Percentiles rank a stretch among this genome's conserved stretches.
Evolutionary conservation across 2,113 vertebrate genomes (phyloP).

Genomic region (Thermophis baileyi): DNA sequence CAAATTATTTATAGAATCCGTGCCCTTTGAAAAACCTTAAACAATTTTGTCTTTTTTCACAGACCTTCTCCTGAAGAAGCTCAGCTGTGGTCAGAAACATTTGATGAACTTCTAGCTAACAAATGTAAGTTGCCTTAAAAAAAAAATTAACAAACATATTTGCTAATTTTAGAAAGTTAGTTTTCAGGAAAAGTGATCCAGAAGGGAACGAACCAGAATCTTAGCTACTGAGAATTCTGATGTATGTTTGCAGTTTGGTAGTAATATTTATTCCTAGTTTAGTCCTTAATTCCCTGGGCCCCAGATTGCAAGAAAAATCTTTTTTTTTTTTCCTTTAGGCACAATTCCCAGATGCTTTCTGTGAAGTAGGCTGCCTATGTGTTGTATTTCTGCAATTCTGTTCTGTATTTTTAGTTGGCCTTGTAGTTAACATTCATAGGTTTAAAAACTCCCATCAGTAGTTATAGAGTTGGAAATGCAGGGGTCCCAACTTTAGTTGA

Average conservation of each 20-base stretch:
- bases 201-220: neutral
- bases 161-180: neutral
- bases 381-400: neutral
- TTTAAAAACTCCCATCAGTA: neutral
- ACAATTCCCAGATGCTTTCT: neutral
- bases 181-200: neutral
- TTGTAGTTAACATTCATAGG: neutral
- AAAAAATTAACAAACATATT: neutral
- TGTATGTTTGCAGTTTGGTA: neutral
- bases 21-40: neutral
- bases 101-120: conserved; percentile 84
- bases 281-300: neutral
- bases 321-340: rapidly evolving
- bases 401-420: conserved; percentile 18
- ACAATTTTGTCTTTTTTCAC: neutral
- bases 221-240: neutral
- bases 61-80: conserved; percentile 86
- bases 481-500: neutral
- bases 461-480: neutral
- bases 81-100: conserved; percentile 82
- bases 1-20: neutral
- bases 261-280: neutral
- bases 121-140: conserved; percentile 79
- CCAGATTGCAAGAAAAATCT: neutral
- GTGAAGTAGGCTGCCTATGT: neutral